Base-by-base conservation (phyloP, 2,797 vertebrate species). In the Spatula clypeata region DNA sequence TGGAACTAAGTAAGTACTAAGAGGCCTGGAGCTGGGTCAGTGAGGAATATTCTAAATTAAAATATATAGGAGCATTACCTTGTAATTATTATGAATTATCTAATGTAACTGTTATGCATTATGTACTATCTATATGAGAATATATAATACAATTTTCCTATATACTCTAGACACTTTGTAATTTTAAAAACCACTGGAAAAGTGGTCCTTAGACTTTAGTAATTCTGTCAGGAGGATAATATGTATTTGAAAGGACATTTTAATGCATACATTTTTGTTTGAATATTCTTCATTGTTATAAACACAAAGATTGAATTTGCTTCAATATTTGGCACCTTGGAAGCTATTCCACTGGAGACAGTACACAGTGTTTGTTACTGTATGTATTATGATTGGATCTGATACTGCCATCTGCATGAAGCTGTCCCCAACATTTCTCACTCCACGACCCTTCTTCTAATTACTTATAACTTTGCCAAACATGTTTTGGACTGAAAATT, bases 31-130 rank as follows among this genome's bases (percentile, higher is more conserved):
- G 27, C 31, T 40, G 42, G 7, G 5, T 42, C 42, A 87, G 6
- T 45, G 40, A 88, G 27, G 11, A 83, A 26, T 5, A 74, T 23
- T 20, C 27, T 57, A 80, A 91, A 94, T 88, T 77, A 83, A 86
- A 93, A 44, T 12, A 90, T 57, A 34, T 26, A 67, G 31, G 18
- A 87, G 6, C 36, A 42, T 15, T n/a, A 62, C 9, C 9, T 72
- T 76, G 31, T 69, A 8, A 62, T 73, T 85, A 47, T 34, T 69
- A 58, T 58, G 13, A 7, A 32, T 47, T 23, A 47, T 47, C 21
- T 47, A 23, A 47, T 81, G 1, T 20, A 80, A 60, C 1, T 54
- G 54, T 57, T 72, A 45, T 4, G 2, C 45, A 47, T 47, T 47
- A 47, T 47, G 19, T 47, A 47, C 23, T 24, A 47, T 47, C 45